Evolutionary conservation across 64 coral and sea anemone species (phyloP), one percentile per base, ranked within the genome.

Genomic region (Trachythela sp.): DNA sequence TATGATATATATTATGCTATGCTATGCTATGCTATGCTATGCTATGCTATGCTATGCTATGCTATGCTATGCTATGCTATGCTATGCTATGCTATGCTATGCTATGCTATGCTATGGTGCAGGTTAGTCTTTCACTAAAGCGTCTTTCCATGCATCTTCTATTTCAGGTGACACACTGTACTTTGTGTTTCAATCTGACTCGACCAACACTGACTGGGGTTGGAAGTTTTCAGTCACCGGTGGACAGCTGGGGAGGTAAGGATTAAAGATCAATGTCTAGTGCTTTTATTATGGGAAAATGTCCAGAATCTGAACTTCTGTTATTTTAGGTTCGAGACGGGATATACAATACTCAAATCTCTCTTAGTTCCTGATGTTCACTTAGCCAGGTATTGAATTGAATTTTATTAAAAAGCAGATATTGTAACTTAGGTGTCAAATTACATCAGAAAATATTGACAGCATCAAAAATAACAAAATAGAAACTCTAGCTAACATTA

Each of bases 161-260:
- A 0, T 70, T 67, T 71, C 70, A 99, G 96, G 96, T 87, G 96
- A 99, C 54, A 91, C 87, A 8, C 54, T 99, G 29, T 92, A 99
- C 77, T 99, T 91, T 51, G 77, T 85, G 37, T 99, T 99, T 54
- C 94, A 86, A 20, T 95, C 96, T 52, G 96, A 99, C 54, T 94
- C 91, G 40, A 99, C 89, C 54, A 99, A 94, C 70, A 99, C 91
- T 36, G 96, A 99, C 84, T 99, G 96, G 96, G 96, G 96, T 8
- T 99, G 93, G 93, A 99, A 99, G 76, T 99, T 99, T 85, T 91
- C 94, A 15, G 96, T 99, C 6, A 94, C 93, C 87, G 96, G 96
- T 54, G 96, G 96, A 5, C 96, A 99, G 41, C 91, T 94, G 36
- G 96, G 96, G 83, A 99, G 96, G 96, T 98, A 84, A 64, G 34